A percentile compares a stretch with the other conserved stretches of the same genome.
Evolutionary conservation across 2,113 vertebrate genomes (phyloP).

Genomic region (Eptesicus fuscus): DNA sequence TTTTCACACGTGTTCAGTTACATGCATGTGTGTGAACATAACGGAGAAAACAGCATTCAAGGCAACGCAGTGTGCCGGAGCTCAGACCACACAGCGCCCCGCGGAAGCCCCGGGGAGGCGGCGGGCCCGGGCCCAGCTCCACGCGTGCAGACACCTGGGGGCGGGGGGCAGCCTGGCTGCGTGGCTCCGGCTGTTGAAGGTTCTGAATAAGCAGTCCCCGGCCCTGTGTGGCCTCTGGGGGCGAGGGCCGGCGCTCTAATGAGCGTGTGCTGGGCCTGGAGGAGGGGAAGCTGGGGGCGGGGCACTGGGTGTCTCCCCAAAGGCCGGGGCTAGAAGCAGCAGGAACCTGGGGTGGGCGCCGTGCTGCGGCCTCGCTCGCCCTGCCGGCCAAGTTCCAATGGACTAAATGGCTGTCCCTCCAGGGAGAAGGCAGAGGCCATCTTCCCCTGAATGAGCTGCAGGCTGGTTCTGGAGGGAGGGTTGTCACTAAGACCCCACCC

Average conservation of each 20-base stretch:
- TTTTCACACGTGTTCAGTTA: conserved; percentile 68
- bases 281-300: not conserved
- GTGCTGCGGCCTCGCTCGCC: too few relatives aligned
- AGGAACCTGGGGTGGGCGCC: accelerated
- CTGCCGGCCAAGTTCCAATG: accelerated
- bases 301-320: not conserved
- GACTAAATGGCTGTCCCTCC: too few relatives aligned
- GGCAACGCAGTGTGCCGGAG: not conserved
- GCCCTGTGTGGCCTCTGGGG: not conserved
- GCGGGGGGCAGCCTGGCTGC: too few relatives aligned
- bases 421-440: not conserved
- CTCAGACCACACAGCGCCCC: accelerated
- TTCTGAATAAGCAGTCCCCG: not conserved
- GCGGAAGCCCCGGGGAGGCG: accelerated
- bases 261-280: not conserved
- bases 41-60: not conserved
- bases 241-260: accelerated
- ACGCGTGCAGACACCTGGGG: too few relatives aligned
- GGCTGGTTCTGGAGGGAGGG: not conserved
- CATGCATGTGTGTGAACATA: not conserved
- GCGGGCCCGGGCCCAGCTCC: accelerated
- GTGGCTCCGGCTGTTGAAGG: not conserved
- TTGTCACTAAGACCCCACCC: accelerated
- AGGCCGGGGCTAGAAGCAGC: not conserved
- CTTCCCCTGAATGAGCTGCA: not conserved